Percentiles rank a stretch among this genome's conserved stretches.
Evolutionary conservation across 2,797 vertebrate genomes (phyloP).

Genomic region (Sorex maritimensis): DNA sequence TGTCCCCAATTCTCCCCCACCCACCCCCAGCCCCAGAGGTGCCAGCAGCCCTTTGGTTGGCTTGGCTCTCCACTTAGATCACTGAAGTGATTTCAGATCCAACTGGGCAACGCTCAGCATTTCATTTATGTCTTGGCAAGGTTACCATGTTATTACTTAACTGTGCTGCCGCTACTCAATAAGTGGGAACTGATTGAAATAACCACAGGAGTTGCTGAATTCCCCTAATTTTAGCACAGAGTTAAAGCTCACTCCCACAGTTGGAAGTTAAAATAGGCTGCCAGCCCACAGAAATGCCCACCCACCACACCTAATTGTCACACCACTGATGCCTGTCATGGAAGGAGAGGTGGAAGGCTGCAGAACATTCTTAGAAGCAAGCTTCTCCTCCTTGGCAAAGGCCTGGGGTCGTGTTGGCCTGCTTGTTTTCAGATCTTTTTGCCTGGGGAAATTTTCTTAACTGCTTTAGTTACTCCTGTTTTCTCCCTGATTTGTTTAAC

Average conservation of each 20-base stretch:
- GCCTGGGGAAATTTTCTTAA: constrained; percentile 12
- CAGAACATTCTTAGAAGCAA: constrained; percentile 69
- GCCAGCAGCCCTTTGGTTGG: constrained; percentile 75
- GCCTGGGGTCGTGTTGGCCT: constrained; percentile 65
- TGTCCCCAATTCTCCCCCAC: constrained; percentile 51
- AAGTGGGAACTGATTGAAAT: constrained; percentile 87
- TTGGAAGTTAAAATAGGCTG: constrained; percentile 87
- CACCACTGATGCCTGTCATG: constrained; percentile 81
- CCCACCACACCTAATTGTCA: constrained; percentile 87
- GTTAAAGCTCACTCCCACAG: constrained; percentile 87
- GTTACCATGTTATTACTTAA: constrained; percentile 86
- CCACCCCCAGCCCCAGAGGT: neutral
- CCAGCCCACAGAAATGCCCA: constrained; percentile 86
- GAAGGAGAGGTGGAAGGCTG: constrained; percentile 54
- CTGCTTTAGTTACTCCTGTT: constrained; percentile 35
- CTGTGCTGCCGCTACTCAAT: constrained; percentile 84
- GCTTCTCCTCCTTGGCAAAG: constrained; percentile 61
- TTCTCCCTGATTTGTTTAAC: constrained; percentile 61
- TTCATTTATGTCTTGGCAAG: constrained; percentile 86
- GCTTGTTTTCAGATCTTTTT: neutral
- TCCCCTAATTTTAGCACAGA: constrained; percentile 86
- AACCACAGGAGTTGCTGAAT: constrained; percentile 85
- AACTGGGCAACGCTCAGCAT: constrained; percentile 82
- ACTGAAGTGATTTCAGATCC: constrained; percentile 78
- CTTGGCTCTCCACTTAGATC: constrained; percentile 84